Percentiles rank a stretch among this genome's conserved stretches.
Conservation (phyloP, 2,888 invertebrate genomes). For the Agrotis puta region DNA sequence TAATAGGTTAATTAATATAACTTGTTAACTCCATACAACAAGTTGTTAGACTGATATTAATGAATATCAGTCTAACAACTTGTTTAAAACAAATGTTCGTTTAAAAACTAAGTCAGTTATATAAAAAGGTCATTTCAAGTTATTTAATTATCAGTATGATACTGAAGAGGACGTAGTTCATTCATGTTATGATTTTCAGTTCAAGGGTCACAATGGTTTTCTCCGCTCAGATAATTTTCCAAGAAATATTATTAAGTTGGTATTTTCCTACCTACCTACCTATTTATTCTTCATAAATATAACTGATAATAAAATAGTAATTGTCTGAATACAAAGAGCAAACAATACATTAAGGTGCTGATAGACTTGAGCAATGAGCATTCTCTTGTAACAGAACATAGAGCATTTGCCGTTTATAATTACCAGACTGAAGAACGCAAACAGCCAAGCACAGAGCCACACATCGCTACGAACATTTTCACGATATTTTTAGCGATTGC, state of each 20-base stretch:
- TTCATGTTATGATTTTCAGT: conserved; percentile 7
- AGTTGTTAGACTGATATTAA: too few species aligned
- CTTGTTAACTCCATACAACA: too few species aligned
- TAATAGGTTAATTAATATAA: too few species aligned
- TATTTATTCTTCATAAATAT: conserved; percentile 16
- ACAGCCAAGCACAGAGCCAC: too few species aligned
- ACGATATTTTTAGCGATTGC: too few species aligned
- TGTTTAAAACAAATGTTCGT: background rate
- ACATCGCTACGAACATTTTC: too few species aligned
- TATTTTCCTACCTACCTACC: background rate
- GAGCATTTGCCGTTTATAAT: too few species aligned
- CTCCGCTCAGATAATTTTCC: background rate
- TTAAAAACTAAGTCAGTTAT: background rate
- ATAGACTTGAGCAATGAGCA: too few species aligned
- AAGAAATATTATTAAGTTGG: background rate
- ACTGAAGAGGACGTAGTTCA: background rate
- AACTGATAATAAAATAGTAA: conserved; percentile 28
- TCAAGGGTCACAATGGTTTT: conserved; percentile 11
- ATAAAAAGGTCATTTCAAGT: too few species aligned
- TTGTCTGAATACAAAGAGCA: conserved; percentile 32
- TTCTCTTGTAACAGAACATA: too few species aligned
- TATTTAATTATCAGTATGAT: background rate
- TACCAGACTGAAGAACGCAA: too few species aligned
- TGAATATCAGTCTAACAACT: background rate
- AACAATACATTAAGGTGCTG: conserved; percentile 2